These are phyloP conservation scores for Myopa testacea DNA, from an alignment of 2,888 invertebrate genomes.

Conservation along the genomic window DNA sequence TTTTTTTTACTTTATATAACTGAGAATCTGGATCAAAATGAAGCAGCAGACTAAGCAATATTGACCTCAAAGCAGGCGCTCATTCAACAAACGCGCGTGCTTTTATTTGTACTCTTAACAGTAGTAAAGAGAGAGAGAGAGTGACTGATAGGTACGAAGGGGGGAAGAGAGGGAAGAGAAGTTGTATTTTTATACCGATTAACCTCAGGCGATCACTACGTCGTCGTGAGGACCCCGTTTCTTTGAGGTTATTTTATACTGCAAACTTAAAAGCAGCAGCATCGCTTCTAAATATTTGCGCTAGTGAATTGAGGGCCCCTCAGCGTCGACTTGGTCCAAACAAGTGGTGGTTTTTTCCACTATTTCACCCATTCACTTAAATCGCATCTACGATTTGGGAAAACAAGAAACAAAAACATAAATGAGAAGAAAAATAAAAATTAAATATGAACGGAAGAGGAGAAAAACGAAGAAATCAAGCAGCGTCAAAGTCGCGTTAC, in stretches of 20 bases:
- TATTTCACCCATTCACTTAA: no score
- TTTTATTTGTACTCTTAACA: background rate
- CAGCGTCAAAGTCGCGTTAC: background rate
- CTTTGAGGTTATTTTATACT: background rate
- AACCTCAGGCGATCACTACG: background rate
- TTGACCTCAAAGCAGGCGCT: background rate
- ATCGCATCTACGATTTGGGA: no score
- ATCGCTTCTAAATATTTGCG: background rate
- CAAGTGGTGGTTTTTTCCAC: no score
- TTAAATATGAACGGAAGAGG: background rate
- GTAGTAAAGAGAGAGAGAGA: background rate
- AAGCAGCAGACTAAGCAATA: background rate
- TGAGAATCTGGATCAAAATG: background rate
- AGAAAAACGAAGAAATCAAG: background rate
- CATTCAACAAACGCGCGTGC: background rate
- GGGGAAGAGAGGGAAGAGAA: background rate
- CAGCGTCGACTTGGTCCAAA: background rate
- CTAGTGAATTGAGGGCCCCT: background rate
- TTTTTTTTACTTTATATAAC: background rate
- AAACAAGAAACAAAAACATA: no score
- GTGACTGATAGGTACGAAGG: no score
- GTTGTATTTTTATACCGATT: background rate
- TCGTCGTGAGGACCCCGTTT: background rate
- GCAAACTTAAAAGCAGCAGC: background rate
- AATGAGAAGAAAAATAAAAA: background rate